A percentile compares a stretch with the other conserved stretches of the same genome.
Conservation (phyloP, 2,113 vertebrate species). For the Amphiprion ocellaris region DNA sequence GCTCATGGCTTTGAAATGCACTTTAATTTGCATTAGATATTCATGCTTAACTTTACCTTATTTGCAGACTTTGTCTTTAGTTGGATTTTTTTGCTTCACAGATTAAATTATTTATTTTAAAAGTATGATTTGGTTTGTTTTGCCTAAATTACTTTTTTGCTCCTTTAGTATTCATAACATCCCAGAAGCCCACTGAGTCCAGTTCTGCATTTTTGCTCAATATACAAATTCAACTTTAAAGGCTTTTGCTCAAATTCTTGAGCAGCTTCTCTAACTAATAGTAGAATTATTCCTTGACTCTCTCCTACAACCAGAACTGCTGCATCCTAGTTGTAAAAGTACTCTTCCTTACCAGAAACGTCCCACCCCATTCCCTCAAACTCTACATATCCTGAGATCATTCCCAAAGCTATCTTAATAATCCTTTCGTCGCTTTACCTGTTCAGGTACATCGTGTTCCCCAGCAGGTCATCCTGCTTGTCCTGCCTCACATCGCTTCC, state of each 20-base stretch:
- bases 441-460: neutral
- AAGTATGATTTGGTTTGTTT: constrained; percentile 46
- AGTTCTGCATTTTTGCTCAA: constrained; percentile 6
- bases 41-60: constrained; percentile 33
- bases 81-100: constrained; percentile 49
- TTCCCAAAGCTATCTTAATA: neutral
- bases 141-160: constrained; percentile 51
- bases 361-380: neutral
- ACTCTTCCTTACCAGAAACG: neutral
- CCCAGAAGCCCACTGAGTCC: neutral
- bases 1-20: constrained; percentile 45
- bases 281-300: constrained; percentile 16
- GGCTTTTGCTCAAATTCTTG: neutral
- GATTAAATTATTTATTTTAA: constrained; percentile 24
- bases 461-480: neutral
- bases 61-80: constrained; percentile 51
- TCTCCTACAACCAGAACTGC: constrained; percentile 32
- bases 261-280: neutral
- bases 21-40: constrained; percentile 53
- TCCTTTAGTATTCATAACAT: constrained; percentile 52
- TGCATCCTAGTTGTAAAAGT: constrained; percentile 23
- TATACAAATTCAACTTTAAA: neutral
- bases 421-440: constrained; percentile 7
- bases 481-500: constrained; percentile 26
- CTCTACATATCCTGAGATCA: neutral